Conservation (phyloP, 2,797 vertebrate genomes). For the Catamblyrhynchus diadema region DNA sequence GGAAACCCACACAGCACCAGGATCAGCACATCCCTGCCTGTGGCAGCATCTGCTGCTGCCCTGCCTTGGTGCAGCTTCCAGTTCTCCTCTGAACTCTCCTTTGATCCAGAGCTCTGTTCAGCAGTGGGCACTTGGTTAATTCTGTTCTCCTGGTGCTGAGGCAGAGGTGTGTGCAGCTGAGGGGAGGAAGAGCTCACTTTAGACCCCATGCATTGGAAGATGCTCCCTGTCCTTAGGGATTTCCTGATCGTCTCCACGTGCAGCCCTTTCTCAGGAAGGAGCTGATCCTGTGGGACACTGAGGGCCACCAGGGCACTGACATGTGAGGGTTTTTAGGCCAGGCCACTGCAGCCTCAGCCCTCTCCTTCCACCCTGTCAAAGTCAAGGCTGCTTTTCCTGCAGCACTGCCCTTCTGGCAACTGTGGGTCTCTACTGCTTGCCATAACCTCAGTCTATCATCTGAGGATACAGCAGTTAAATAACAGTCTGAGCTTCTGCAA, state of each 20-base stretch:
- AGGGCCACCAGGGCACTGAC: neutral
- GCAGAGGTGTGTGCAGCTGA: neutral
- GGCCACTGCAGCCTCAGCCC: neutral
- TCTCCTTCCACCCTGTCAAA: neutral
- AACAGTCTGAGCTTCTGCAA: neutral
- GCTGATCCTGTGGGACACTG: neutral
- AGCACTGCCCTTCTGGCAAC: neutral
- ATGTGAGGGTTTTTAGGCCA: neutral
- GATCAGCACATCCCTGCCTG: neutral
- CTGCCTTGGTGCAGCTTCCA: neutral
- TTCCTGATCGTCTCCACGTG: neutral
- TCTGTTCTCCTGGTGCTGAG: neutral
- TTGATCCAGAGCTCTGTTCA: neutral
- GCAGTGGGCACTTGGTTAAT: neutral
- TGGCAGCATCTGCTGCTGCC: conserved; percentile 7
- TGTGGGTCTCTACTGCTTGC: neutral
- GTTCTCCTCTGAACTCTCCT: neutral
- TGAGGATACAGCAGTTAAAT: neutral
- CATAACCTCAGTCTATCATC: neutral
- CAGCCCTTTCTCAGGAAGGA: neutral
- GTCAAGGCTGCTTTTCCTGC: neutral
- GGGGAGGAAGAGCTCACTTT: neutral
- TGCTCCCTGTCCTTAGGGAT: neutral
- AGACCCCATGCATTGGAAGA: neutral
- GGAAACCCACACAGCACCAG: neutral